Base-by-base conservation (phyloP, 1,140 invertebrate species). In the Melipona quadrifasciata region DNA sequence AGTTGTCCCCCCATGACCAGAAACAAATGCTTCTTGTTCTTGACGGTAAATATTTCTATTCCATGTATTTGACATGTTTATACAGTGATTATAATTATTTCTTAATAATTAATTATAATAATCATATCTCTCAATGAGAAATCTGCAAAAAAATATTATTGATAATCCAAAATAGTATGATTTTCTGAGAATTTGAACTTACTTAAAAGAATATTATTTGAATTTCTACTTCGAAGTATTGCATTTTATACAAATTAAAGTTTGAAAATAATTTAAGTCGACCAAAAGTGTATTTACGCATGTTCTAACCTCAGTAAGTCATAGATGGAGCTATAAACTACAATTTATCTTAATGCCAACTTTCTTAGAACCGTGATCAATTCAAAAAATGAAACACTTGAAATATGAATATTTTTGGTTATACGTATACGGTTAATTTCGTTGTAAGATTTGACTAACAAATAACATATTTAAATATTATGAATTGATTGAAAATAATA, bases 11-110 rank as follows among this genome's bases (percentile, higher is more conserved):
- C 80, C 89, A 79, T 93, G 89, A 88, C 93, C 93, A 51, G 93
- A 93, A 86, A 94, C 89, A 51, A 94, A 93, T 58, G 91, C 91
- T 79, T 94, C 92, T 71, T 93, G 91, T 47, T 93, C 85, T 6
- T 86, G 87, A 6, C 92, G 89, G 71, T 94, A 94, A 76, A 80
- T 87, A 34, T 93, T 82, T 34, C 86, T 85, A 73, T 79, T 87
- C 86, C 83, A 84, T 34, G 3, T 10, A 39, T 57, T 64, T 51
- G 83, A 73, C 83, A 84, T 84, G 16, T 57, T 90, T 85, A 65
- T 73, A 1, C 51, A 72, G 71, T 31, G 5, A 55, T 47, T 47
- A 47, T 47, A 47, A 47, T 47, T 47, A 47, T 47, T 47, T 47
- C 39, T 47, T 47, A 47, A 47, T 47, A 47, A 47, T 47, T 47